These are phyloP conservation scores for Aleiodes sp. DNA, from an alignment of 1,140 invertebrate genomes.

Conservation along the genomic window DNA sequence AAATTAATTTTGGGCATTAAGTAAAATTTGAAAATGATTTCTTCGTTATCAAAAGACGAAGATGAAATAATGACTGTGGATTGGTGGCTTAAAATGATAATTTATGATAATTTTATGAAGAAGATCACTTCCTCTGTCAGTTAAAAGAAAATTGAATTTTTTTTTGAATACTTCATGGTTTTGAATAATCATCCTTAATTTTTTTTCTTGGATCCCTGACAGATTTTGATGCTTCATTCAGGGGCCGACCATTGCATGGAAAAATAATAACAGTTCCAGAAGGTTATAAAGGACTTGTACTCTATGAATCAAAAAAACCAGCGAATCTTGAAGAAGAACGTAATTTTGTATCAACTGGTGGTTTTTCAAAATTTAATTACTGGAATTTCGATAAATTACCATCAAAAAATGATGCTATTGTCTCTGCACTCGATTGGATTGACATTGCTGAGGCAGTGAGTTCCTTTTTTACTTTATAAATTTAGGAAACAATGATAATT, in stretches of 20 bases:
- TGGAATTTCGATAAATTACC: constrained; percentile 85
- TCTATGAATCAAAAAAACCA: constrained; percentile 72
- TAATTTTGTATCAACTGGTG: constrained; percentile 70
- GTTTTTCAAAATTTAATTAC: constrained; percentile 74
- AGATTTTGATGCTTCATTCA: constrained; percentile 71
- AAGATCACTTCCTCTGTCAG: too few relatives aligned
- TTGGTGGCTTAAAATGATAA: too few relatives aligned
- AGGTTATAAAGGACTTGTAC: constrained; percentile 73
- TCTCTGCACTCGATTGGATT: constrained; percentile 79
- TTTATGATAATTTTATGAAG: too few relatives aligned
- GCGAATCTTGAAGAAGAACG: constrained; percentile 69
- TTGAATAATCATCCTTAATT: background rate
- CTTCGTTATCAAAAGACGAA: too few relatives aligned
- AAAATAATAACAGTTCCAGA: constrained; percentile 69
- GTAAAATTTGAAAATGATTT: too few relatives aligned
- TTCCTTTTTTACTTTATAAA: constrained; percentile 37
- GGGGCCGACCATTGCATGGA: constrained; percentile 76
- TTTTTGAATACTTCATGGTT: constrained; percentile 27
- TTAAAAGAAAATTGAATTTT: constrained; percentile 19
- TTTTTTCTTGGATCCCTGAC: constrained; percentile 23
- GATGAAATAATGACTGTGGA: too few relatives aligned
- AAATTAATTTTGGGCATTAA: too few relatives aligned
- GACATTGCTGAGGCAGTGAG: constrained; percentile 78
- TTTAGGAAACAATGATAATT: background rate
- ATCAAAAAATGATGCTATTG: constrained; percentile 74